Evolutionary conservation across 2,797 vertebrate species (phyloP).

Genomic region (Ctenosaura bakeri): DNA sequence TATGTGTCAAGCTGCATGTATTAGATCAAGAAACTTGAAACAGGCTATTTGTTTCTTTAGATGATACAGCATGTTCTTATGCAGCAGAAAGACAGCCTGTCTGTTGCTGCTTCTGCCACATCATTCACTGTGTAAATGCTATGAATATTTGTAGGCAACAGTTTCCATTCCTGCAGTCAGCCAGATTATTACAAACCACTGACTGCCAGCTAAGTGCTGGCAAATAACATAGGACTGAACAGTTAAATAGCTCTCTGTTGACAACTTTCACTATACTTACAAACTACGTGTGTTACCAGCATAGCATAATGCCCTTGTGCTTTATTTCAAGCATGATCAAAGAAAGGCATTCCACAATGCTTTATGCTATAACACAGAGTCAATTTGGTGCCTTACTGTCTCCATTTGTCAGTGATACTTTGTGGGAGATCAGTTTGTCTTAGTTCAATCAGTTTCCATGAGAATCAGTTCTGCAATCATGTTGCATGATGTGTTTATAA

Average conservation of each 20-base stretch:
- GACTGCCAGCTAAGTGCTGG: not conserved
- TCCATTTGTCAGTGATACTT: not conserved
- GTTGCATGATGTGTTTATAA: not conserved
- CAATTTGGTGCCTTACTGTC: not conserved
- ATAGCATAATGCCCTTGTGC: not conserved
- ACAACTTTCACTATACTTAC: not conserved
- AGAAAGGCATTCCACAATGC: not conserved
- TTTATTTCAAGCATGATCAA: slow-evolving; percentile 11
- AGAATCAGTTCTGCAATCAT: not conserved
- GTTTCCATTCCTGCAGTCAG: not conserved
- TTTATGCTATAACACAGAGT: not conserved
- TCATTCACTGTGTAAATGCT: not conserved
- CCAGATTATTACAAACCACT: slow-evolving; percentile 27
- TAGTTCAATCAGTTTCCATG: not conserved
- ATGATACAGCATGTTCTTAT: slow-evolving; percentile 4
- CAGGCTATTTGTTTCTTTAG: not conserved
- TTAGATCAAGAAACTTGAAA: not conserved
- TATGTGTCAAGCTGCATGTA: not conserved
- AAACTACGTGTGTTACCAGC: not conserved
- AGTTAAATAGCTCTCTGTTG: not conserved
- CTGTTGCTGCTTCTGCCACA: not conserved
- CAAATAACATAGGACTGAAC: slow-evolving; percentile 3
- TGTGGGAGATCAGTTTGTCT: not conserved
- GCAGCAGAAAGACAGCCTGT: not conserved
- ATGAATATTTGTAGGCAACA: not conserved